These are phyloP conservation scores for Thalassoma bifasciatum DNA, from an alignment of 2,113 vertebrate genomes.

Conservation along the genomic window DNA sequence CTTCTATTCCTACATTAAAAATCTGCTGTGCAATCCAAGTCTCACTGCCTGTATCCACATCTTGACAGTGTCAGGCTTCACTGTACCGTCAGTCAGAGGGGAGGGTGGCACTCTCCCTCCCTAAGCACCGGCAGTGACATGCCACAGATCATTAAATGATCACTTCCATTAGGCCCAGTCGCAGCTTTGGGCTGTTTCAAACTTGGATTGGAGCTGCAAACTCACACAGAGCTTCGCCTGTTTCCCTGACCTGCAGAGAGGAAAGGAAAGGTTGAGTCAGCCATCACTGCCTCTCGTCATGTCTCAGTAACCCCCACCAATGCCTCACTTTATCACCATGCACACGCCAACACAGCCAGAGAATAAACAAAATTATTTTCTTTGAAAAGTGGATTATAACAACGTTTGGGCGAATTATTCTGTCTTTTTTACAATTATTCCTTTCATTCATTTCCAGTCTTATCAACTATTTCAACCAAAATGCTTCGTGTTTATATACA, in stretches of 20 bases:
- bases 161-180: slow-evolving; percentile 58
- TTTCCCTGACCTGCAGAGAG: slow-evolving; percentile 48
- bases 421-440: not conserved
- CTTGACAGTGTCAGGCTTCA: slow-evolving; percentile 53
- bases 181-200: slow-evolving; percentile 26
- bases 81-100: slow-evolving; percentile 49
- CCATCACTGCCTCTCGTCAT: slow-evolving; percentile 57
- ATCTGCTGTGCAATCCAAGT: slow-evolving; percentile 23
- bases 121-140: slow-evolving; percentile 42
- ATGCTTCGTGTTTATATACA: not conserved
- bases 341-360: slow-evolving; percentile 33
- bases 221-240: slow-evolving; percentile 72
- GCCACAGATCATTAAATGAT: slow-evolving; percentile 70
- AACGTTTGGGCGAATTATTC: slow-evolving; percentile 13
- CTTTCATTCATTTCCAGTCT: not conserved
- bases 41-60: slow-evolving; percentile 42
- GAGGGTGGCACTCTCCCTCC: slow-evolving; percentile 36
- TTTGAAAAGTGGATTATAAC: slow-evolving; percentile 24
- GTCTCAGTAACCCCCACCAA: slow-evolving; percentile 51
- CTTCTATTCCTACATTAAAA: slow-evolving; percentile 19
- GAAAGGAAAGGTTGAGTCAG: slow-evolving; percentile 75
- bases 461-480: not conserved
- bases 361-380: slow-evolving; percentile 34
- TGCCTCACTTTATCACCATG: slow-evolving; percentile 63
- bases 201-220: slow-evolving; percentile 35